Percentiles rank a stretch among this genome's conserved stretches.
Conservation (phyloP, 2,888 invertebrate species). For the Oscheius myriophilus region DNA sequence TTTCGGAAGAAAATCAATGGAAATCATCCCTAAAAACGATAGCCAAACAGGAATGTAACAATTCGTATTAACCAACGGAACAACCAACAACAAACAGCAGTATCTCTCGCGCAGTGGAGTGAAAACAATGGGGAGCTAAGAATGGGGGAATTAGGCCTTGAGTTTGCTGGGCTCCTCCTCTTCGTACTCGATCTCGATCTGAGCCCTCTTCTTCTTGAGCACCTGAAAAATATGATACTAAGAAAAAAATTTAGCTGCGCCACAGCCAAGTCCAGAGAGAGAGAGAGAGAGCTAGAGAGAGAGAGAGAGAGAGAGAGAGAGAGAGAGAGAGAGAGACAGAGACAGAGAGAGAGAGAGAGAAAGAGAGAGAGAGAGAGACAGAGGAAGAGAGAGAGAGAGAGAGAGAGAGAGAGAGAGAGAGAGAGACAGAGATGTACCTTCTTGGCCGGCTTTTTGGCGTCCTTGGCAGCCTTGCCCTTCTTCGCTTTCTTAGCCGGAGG, state of each 20-base stretch:
- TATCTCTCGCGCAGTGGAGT: neutral
- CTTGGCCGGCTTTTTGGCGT: conserved; percentile 39
- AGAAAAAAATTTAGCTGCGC: conserved; percentile 35
- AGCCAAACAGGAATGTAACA: conserved; percentile 8
- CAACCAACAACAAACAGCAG: conserved; percentile 1
- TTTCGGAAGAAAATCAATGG: neutral
- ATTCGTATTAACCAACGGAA: conserved; percentile 21
- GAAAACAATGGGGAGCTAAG: conserved; percentile 6
- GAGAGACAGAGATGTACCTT: too few relatives aligned
- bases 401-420: too few relatives aligned
- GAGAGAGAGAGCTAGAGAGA: too few relatives aligned
- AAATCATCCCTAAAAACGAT: neutral
- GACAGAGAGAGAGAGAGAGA: too few relatives aligned
- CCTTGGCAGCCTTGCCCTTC: conserved; percentile 41
- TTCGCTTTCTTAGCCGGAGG: conserved; percentile 54
- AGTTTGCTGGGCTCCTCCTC: conserved; percentile 50
- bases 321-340: too few relatives aligned
- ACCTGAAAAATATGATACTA: neutral
- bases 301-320: too few relatives aligned
- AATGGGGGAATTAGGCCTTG: conserved; percentile 31
- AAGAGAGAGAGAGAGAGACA: too few relatives aligned
- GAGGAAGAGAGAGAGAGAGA: too few relatives aligned
- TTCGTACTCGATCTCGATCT: conserved; percentile 66
- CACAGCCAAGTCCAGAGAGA: too few relatives aligned
- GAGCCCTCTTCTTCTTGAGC: conserved; percentile 46